Evolutionary conservation across 1,140 invertebrate species (phyloP).

Genomic region (Oncopodura yosiiana): DNA sequence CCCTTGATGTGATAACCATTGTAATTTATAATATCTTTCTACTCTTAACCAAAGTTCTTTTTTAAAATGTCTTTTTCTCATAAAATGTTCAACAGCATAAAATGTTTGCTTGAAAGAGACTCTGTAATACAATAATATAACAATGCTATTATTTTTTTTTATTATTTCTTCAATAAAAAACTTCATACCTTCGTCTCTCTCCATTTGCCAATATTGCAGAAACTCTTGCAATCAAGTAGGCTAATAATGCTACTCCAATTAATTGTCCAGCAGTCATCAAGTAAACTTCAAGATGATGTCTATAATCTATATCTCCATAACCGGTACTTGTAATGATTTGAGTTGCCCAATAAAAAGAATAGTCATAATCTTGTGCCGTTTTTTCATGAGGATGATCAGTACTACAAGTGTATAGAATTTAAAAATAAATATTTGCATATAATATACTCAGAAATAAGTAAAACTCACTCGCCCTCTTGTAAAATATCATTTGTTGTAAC

Average conservation of each 20-base stretch:
- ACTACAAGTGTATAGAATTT: not conserved
- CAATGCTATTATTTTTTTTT: not conserved
- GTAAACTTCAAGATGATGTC: constrained; percentile 9
- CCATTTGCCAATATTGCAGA: constrained; percentile 27
- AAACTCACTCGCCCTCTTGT: not conserved
- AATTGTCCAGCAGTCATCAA: constrained; percentile 11
- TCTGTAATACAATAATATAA: not conserved
- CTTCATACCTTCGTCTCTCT: constrained; percentile 14
- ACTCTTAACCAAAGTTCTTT: constrained; percentile 8
- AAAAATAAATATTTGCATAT: not conserved
- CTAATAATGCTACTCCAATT: constrained; percentile 2
- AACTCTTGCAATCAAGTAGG: constrained; percentile 21
- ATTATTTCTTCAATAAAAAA: not conserved
- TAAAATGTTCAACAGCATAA: constrained; percentile 21
- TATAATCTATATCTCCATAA: constrained; percentile 24
- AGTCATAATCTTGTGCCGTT: constrained; percentile 6
- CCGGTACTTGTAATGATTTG: constrained; percentile 18
- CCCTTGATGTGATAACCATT: constrained; percentile 21
- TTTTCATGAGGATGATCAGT: not conserved
- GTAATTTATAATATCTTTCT: constrained; percentile 23
- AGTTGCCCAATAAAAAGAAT: constrained; percentile 23
- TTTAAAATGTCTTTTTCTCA: constrained; percentile 23
- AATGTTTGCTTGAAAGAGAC: constrained; percentile 28
- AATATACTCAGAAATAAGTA: not conserved
- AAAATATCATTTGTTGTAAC: constrained; percentile 9